A percentile compares a stretch with the other conserved stretches of the same genome.
These are phyloP conservation scores for Chelonia mydas DNA, from an alignment of 2,797 vertebrate species.

Conservation along the genomic window DNA sequence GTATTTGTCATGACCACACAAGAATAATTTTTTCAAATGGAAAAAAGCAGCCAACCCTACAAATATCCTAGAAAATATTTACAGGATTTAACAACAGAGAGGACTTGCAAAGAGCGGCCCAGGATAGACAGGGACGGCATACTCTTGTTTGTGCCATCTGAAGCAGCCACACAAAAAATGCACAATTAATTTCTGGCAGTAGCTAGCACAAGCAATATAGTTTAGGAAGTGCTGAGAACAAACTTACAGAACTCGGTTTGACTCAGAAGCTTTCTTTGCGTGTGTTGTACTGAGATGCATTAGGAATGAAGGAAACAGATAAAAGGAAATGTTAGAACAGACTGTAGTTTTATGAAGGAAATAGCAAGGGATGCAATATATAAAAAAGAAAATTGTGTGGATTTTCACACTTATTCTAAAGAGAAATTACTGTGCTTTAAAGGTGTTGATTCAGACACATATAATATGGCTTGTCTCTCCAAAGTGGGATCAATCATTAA, in stretches of 20 bases:
- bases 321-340: slow-evolving; percentile 22
- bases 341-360: not conserved
- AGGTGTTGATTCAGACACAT: not conserved
- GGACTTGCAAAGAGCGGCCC: not conserved
- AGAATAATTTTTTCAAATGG: slow-evolving; percentile 4
- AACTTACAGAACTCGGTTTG: slow-evolving; percentile 75
- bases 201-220: not conserved
- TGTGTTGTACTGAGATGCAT: slow-evolving; percentile 60
- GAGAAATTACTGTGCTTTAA: not conserved
- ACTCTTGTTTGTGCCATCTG: not conserved
- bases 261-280: slow-evolving; percentile 63
- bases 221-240: not conserved
- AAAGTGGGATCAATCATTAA: not conserved
- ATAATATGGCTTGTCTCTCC: not conserved
- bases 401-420: not conserved
- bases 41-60: not conserved
- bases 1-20: not conserved
- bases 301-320: slow-evolving; percentile 6
- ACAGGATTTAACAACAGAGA: not conserved
- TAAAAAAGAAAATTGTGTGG: not conserved
- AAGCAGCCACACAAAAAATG: slow-evolving; percentile 11
- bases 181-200: not conserved
- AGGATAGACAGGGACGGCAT: not conserved
- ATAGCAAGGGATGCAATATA: not conserved
- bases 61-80: not conserved